Conservation (phyloP, 2,797 vertebrate species). For the Gymnopithys bicolor region DNA sequence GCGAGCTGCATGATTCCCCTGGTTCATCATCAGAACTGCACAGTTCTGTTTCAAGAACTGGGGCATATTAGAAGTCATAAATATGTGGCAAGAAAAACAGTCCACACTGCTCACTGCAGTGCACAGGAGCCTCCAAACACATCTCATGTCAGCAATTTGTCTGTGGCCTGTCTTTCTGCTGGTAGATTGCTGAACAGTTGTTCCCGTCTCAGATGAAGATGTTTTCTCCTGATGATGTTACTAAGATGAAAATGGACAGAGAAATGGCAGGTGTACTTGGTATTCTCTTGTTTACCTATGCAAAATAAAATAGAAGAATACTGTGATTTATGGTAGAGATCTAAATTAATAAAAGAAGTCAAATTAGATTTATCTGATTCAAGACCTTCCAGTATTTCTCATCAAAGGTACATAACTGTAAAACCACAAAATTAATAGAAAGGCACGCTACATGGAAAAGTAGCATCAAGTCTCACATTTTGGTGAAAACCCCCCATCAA, state of each 20-base stretch:
- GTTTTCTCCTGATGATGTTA: background rate
- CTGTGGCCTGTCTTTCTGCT: background rate
- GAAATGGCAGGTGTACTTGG: background rate
- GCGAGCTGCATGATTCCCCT: background rate
- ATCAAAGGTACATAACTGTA: background rate
- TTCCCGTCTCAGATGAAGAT: background rate
- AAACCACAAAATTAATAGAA: background rate
- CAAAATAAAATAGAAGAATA: background rate
- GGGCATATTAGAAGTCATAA: background rate
- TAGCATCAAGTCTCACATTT: rapidly evolving
- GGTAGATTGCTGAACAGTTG: background rate
- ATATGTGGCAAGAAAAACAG: background rate
- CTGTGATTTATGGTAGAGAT: background rate
- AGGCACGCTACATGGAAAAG: rapidly evolving
- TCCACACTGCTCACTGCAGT: background rate
- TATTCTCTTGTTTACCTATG: background rate
- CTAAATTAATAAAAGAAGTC: background rate
- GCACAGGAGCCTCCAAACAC: background rate
- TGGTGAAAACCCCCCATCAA: background rate
- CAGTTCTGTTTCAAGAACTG: background rate
- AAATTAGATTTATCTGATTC: background rate
- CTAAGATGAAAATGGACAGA: background rate
- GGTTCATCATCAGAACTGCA: background rate
- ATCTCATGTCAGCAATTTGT: background rate
- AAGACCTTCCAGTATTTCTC: background rate